Base-by-base conservation (phyloP, 2,113 vertebrate genomes). In the Pelvicachromis taeniatus region DNA sequence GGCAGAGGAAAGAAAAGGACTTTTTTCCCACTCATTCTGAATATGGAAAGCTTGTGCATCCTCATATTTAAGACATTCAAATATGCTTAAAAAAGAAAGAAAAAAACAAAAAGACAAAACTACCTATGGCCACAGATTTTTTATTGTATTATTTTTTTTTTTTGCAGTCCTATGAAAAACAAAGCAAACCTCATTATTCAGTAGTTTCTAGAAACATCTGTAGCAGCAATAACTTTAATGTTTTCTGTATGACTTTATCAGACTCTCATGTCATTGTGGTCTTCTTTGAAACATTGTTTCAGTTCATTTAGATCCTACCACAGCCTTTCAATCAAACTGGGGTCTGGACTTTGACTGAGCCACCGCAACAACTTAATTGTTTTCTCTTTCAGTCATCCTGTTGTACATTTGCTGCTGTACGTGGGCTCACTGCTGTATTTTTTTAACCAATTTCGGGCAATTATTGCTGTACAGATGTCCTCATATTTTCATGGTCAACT, bases 41-140 rank as follows among this genome's bases (percentile, higher is more conserved):
- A 48, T 73, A 9, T 17, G 1, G 0, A 48, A 73, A 26, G 4
- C 7, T 45, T 11, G 21, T 45, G 13, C 0, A 0, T 29, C 14
- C 14, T 48, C 40, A 40, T 70, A 45, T 10, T 70, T 70, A 45
- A 45, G 0, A 48, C 21, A 45, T 70, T 48, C 0, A 29, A 48
- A 29, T 48, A 70, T 70, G 5, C 40, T 29, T 29, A 6, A 48
- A 48, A 70, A 70, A 26, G 38, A 45, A 14, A 14, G 42, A 45
- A 45, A 12, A 45, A 45, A 70, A 70, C 13, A 70, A 26, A 14
- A 21, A 1, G 9, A 2, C 58, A 68, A 70, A 10, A 21, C 0
- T 13, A 53, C 1, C 19, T 53, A 21, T 53, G 19, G 8, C 19
- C 50, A 53, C 19, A 45, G 42, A 0, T 45, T 70, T 16, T 70